Percentiles rank a stretch among this genome's conserved stretches.
Conservation (phyloP, 2,888 invertebrate genomes). For the Cacoxenus indagator region DNA sequence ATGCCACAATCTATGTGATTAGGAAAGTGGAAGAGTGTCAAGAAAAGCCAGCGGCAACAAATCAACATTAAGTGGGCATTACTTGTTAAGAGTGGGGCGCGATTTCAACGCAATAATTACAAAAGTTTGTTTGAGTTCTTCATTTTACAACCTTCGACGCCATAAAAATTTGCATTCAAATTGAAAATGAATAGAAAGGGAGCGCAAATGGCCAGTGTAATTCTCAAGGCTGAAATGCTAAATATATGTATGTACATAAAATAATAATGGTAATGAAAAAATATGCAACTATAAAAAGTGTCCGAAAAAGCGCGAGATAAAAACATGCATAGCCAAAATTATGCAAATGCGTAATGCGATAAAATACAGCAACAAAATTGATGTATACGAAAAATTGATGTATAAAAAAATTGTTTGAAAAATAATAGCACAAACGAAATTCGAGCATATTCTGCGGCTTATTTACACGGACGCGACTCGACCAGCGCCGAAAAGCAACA, state of each 20-base stretch:
- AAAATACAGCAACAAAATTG: not conserved
- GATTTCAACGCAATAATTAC: slow-evolving; percentile 12
- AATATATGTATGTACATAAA: not conserved
- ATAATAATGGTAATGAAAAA: not conserved
- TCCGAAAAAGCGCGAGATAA: not conserved
- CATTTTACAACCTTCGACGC: not conserved
- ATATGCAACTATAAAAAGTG: not conserved
- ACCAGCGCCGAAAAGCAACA: slow-evolving; percentile 9
- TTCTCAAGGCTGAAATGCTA: slow-evolving; percentile 8
- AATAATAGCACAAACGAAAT: not conserved
- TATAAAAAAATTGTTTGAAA: not conserved
- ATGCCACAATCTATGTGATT: not conserved
- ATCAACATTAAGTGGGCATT: not conserved
- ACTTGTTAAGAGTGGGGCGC: not conserved
- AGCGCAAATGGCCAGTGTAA: slow-evolving; percentile 21
- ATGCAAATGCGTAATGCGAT: not conserved
- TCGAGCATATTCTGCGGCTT: not conserved
- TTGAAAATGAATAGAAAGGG: not conserved
- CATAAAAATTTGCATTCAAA: slow-evolving; percentile 23
- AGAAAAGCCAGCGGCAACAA: not conserved
- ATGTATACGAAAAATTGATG: not conserved
- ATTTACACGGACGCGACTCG: not conserved
- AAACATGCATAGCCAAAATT: not conserved
- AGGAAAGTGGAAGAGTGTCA: not conserved
- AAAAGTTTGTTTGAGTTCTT: slow-evolving; percentile 10